Evolutionary conservation across 2,888 invertebrate species (phyloP).

Genomic region (Drosophila putrida): DNA sequence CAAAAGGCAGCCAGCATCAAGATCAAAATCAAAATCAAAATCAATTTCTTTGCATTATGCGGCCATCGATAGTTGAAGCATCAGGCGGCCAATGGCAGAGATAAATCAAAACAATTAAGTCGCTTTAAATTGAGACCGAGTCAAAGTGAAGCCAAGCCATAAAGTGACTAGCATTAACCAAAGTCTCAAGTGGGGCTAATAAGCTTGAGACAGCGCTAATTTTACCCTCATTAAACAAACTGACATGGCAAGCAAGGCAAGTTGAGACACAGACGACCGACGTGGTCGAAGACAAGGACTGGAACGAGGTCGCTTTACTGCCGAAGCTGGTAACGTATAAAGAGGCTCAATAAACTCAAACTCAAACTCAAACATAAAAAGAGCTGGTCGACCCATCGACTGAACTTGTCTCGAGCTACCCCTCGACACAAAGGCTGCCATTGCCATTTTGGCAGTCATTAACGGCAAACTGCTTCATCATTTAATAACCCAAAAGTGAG

Average conservation of each 20-base stretch:
- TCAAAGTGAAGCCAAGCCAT: conserved; percentile 58
- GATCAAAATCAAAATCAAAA: conserved; percentile 16
- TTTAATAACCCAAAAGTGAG: conserved; percentile 82
- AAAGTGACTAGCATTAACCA: conserved; percentile 76
- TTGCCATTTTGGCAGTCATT: conserved; percentile 79
- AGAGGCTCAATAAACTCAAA: conserved; percentile 75
- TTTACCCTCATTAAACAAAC: conserved; percentile 82
- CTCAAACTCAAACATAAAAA: conserved; percentile 20
- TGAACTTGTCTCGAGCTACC: conserved; percentile 28
- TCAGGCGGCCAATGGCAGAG: conserved; percentile 32
- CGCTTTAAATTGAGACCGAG: conserved; percentile 67
- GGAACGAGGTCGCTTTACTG: conserved; percentile 21
- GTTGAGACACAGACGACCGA: conserved; percentile 49
- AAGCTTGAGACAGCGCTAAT: conserved; percentile 81
- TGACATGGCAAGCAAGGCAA: conserved; percentile 64
- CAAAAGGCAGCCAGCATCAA: conserved; percentile 25
- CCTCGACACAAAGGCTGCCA: conserved; percentile 26
- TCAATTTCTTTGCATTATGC: conserved; percentile 55
- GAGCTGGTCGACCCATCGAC: conserved; percentile 47
- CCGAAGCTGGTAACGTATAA: conserved; percentile 63
- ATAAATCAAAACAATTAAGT: conserved; percentile 81
- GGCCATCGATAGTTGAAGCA: conserved; percentile 56
- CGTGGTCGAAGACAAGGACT: conserved; percentile 18
- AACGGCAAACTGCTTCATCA: conserved; percentile 82
- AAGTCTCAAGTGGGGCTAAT: conserved; percentile 80